Base-by-base conservation (phyloP, 2,113 vertebrate species). In the Phrynosoma platyrhinos region DNA sequence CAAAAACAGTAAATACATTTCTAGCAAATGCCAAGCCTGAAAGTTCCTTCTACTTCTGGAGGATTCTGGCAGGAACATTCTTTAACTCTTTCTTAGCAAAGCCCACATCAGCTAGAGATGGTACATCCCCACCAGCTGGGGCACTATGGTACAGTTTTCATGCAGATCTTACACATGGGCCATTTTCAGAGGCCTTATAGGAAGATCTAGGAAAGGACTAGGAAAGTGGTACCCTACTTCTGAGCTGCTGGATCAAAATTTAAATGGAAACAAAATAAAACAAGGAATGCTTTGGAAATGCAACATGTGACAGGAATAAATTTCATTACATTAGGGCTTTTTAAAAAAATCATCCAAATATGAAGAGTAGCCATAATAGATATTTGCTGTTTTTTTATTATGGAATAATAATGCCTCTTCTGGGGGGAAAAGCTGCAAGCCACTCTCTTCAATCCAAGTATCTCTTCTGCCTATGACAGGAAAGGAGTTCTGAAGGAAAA, bases 1-100 rank as follows among this genome's bases (percentile, higher is more conserved):
- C 25, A 16, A 47, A 77, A 81, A 85, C 72, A 77, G 82, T 58
- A 79, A 84, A 85, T 77, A 82, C 68, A 82, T 8, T 75, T 83
- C 82, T 58, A 71, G 23, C 30, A 87, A 71, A 81, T 72, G 83
- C 79, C 79, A 85, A 75, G 78, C 42, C 64, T 69, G 87, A 78
- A 58, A 69, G 16, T 66, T 42, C 12, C 4, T 74, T n/a, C 8
- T 74, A 20, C 36, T 81, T 64, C 25, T 30, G 62, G 53, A 69
- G 27, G 1, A 2, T 25, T 87, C 75, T 32, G 81, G 75, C 53
- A 72, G 40, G 69, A 79, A 58, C 52, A 78, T 79, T 72, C 20
- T 47, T 83, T 87, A 87, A 30, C 87, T 36, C 55, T 81, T 77
- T 36, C 71, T 58, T 30, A 23, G 16, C 27, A 62, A 79, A 36